These are phyloP conservation scores for Enteromius argenteus DNA, from an alignment of 2,797 vertebrate genomes.

Conservation along the genomic window DNA sequence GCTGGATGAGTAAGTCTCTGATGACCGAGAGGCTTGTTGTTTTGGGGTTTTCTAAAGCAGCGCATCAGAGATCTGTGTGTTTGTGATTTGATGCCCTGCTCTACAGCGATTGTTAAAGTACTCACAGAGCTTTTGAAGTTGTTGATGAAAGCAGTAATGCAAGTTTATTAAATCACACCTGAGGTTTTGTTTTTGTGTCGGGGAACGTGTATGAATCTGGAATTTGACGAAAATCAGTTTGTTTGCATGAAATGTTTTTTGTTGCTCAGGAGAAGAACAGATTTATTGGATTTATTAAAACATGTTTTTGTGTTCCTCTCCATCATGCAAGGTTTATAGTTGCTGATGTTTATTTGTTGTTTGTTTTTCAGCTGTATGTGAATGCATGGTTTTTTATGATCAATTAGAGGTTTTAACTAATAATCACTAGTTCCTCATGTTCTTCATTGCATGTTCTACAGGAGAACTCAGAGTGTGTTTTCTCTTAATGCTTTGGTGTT, in stretches of 20 bases:
- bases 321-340: not conserved
- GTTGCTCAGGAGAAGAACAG: not conserved
- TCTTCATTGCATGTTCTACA: not conserved
- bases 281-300: too few species aligned
- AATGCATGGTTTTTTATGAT: not conserved
- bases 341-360: not conserved
- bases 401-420: not conserved
- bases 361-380: not conserved
- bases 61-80: not conserved
- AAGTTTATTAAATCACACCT: not conserved
- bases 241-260: not conserved
- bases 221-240: not conserved
- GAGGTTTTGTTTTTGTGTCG: not conserved
- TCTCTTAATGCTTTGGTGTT: too few species aligned
- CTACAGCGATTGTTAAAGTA: not conserved
- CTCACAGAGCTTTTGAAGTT: not conserved
- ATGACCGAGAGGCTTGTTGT: not conserved
- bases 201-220: not conserved
- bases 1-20: not conserved
- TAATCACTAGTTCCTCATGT: not conserved
- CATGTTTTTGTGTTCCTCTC: not conserved
- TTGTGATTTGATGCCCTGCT: not conserved
- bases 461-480: not conserved
- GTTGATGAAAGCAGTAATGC: constrained; percentile 9
- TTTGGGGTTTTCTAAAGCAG: not conserved